These are phyloP conservation scores for fruit fly (Drosophila melanogaster) DNA, from an alignment of 1,140 invertebrate species.

Conservation along the genomic window DNA sequence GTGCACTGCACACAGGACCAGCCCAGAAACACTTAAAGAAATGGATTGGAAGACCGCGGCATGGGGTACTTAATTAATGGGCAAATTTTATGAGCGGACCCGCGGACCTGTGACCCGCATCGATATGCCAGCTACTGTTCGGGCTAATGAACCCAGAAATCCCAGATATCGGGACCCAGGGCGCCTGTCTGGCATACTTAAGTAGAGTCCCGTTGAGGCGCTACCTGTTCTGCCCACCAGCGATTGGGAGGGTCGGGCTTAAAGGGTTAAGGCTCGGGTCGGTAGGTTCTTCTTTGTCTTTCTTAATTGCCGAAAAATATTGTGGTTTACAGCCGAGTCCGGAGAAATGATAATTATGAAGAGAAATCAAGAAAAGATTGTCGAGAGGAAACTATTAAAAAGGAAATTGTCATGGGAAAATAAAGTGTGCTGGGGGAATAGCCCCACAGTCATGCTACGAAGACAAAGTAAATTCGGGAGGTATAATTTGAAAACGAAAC, in stretches of 20 bases:
- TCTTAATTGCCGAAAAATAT: constrained; percentile 51
- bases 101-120: constrained; percentile 18
- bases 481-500: neutral
- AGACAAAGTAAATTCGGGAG: neutral
- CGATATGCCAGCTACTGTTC: constrained; percentile 44
- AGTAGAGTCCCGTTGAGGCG: constrained; percentile 19
- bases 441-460: neutral
- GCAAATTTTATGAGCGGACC: constrained; percentile 33
- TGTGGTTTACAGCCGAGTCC: constrained; percentile 16
- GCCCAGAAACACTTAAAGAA: constrained; percentile 31
- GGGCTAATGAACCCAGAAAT: constrained; percentile 64
- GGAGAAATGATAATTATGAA: constrained; percentile 66
- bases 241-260: neutral
- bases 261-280: constrained; percentile 20
- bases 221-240: constrained; percentile 44
- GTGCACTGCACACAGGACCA: constrained; percentile 17
- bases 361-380: constrained; percentile 26
- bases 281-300: constrained; percentile 1
- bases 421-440: constrained; percentile 2
- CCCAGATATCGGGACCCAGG: constrained; percentile 22
- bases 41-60: constrained; percentile 1
- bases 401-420: constrained; percentile 44
- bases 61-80: constrained; percentile 51
- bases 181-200: constrained; percentile 57
- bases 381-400: constrained; percentile 24